Evolutionary conservation across 2,797 vertebrate species (phyloP), one percentile per base, ranked within the genome.

Genomic region (Lithobates sylvaticus): DNA sequence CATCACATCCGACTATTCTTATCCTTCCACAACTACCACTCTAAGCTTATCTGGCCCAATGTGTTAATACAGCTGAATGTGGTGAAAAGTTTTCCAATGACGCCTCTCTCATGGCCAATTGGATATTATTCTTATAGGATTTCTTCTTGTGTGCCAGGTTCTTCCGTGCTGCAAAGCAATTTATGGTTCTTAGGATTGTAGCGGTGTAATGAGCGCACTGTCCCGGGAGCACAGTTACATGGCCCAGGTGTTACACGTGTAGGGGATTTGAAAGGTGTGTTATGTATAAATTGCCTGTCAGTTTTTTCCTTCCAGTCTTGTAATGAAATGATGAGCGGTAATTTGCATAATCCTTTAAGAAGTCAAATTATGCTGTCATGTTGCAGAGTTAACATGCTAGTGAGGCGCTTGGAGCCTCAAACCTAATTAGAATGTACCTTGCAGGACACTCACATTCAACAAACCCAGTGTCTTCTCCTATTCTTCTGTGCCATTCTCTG

Each of bases 291-390:
- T 97, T 96, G 96, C 95, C 96, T 96, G 96, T 97, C 96, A 97
- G 95, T 96, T 96, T 97, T 94, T 96, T 76, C 81, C 81, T 87
- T 87, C 96, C 95, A 96, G 94, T 95, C 94, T 91, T 96, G 94
- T 95, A 95, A 94, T 96, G 95, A 95, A 94, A 95, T 96, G 96
- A 97, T 97, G 96, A 96, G 95, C 92, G 92, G 93, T 96, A 94
- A 97, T 97, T 97, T 97, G 96, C 96, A 97, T 97, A 97, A 97
- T 96, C 96, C 96, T 97, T 97, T 97, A 97, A 97, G 96, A 96
- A 97, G 96, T 96, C 96, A 97, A 97, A 97, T 97, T 97, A 96
- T 96, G 96, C 96, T 97, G 96, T 97, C 96, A 97, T 96, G 95
- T 97, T 96, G 95, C 96, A 97, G 96, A 96, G 94, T 97, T 97